Evolutionary conservation across 1,140 invertebrate genomes (phyloP), one percentile per base, ranked within the genome.

Genomic region (Lepidotrigona ventralis): DNA sequence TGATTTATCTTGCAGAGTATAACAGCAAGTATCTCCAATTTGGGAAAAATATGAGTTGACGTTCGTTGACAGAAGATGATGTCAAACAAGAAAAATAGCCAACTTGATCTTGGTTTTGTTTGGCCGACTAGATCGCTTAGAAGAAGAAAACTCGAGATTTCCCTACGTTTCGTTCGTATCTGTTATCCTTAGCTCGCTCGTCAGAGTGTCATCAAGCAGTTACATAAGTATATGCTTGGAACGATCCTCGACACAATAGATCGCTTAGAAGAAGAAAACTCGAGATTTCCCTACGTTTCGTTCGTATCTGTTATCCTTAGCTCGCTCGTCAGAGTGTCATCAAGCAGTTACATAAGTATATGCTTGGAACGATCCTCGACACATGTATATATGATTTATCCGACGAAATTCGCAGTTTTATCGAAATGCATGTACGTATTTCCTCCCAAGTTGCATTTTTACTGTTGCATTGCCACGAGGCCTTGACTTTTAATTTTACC

Each of bases 11-110:
- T 54, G 54, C 72, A 51, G 29, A 80, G 39, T 46, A 85, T 46
- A 76, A 81, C 29, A 76, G 66, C 70, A 11, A 53, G 17, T 71
- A 69, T 58, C 26, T 29, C 39, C n/a, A 71, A 60, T 54, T 54
- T 19, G 21, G 29, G 39, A 73, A 75, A 81, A 53, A 76, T 39
- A 56, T 19, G 51, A 29, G 54, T 46, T 46, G 39, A 46, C 39
- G 73, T 81, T 71, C 73, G 69, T 76, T 51, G 74, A 29, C 29
- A 63, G 54, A 74, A 77, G 73, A 79, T 79, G 73, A 79, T 79
- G 75, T 83, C 79, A 82, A 83, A 85, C 69, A 85, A 86, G 84
- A 86, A 86, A 86, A 86, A 87, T 79, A 39, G 19, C 33, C 33
- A 74, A 53, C 39, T 54, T 56, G 71, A 66, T 82, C 84, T 46